Evolutionary conservation across 2,113 vertebrate genomes (phyloP).

Genomic region (Corythoichthys haematopterus): DNA sequence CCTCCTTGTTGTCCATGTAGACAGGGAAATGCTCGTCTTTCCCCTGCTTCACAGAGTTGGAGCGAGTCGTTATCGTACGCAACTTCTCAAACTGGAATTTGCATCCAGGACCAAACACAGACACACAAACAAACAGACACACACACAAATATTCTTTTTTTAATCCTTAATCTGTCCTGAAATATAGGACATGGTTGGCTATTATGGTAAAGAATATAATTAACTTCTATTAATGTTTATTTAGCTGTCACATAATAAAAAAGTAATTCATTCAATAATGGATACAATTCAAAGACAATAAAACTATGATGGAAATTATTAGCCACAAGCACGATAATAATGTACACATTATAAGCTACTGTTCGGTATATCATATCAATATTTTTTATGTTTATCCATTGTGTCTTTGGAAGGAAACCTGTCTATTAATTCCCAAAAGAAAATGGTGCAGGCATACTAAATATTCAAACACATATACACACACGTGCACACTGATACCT

Average conservation of each 20-base stretch:
- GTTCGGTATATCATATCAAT: neutral
- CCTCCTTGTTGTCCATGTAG: constrained; percentile 98
- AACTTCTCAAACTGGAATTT: constrained; percentile 96
- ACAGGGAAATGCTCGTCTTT: constrained; percentile 99
- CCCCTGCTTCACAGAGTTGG: constrained; percentile 99
- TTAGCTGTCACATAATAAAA: neutral
- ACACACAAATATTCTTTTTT: constrained; percentile 37
- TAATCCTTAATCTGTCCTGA: constrained; percentile 40
- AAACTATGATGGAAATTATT: neutral
- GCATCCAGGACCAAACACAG: constrained; percentile 55
- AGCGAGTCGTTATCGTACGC: constrained; percentile 98
- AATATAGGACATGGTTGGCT: neutral
- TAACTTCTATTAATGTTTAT: neutral
- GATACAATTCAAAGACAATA: neutral
- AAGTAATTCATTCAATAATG: neutral
- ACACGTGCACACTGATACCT: constrained; percentile 71
- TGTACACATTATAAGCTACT: neutral
- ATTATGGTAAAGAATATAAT: neutral
- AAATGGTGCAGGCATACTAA: neutral
- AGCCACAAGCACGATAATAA: neutral
- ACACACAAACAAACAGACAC: constrained; percentile 36
- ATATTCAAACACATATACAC: constrained; percentile 7
- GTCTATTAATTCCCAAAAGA: neutral
- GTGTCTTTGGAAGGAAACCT: neutral
- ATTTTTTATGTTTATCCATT: neutral